Base-by-base conservation (phyloP, 2,113 vertebrate species). In the Otolemur garnettii region DNA sequence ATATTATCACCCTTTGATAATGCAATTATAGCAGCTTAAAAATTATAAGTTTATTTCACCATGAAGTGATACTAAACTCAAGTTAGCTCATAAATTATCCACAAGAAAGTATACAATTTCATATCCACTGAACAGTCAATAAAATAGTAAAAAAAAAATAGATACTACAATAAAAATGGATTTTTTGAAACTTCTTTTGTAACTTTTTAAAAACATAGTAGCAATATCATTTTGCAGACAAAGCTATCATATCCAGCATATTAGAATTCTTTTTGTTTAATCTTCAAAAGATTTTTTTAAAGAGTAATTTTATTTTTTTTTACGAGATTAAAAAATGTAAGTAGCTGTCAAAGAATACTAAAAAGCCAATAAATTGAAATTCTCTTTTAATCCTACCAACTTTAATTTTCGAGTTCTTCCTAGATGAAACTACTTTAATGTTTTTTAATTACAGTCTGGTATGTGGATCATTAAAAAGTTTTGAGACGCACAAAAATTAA, bases 1-100 rank as follows among this genome's bases (percentile, higher is more conserved):
- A 69, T 53, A 95, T 71, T 77, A 93, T 59, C 50, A 84, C 26
- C 1, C 21, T 95, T 62, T 78, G 59, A 87, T 59, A 79, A 19
- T 21, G 3, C 81, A 96, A 97, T 96, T 90, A 95, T 3, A 92
- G 10, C 38, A 81, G 1, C 22, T 93, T 85, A 59, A 7, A 87
- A 53, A 33, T 64, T 38, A 55, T 72, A n/a, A 21, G 13, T 45
- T 77, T n/a, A 35, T 84, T 95, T 83, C 13, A 77, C 19, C 69
- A 90, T 55, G 74, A 26, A 50, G 33, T 87, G 4, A 79, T 71
- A 95, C 87, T 79, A 90, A 83, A 7, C 81, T 26, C 19, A 60
- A 22, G 15, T 85, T 80, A 33, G 2, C 72, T 97, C 81, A 78
- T 86, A 50, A 78, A 66, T 68, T 77, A 69, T 96, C 82, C 3